Evolutionary conservation across 2,797 vertebrate genomes (phyloP), one percentile per base, ranked within the genome.

Genomic region (Scomberomorus guttatus): DNA sequence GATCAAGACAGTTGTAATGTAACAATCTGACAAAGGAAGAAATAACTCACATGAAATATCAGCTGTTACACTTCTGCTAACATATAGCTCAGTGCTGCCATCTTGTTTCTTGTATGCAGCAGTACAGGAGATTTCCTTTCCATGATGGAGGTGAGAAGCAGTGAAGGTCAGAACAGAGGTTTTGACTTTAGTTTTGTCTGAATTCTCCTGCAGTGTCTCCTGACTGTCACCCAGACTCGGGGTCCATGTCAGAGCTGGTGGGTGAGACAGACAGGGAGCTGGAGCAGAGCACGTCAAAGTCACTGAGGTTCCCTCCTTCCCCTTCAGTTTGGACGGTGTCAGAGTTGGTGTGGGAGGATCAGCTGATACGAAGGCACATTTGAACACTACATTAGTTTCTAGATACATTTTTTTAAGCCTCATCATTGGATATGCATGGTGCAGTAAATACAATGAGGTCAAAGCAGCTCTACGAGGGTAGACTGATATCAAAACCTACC

Each of bases 161-260:
- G 32, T 90, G 87, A 92, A 90, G 68, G 0, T 86, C 63, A 92
- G 15, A 27, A 66, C 65, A 59, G 91, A 93, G 54, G 17, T 76
- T 70, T 11, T n/a, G 44, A 72, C 55, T 73, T 77, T 72, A 46
- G 82, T 90, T 80, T 75, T 57, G 84, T 87, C 54, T 39, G 8
- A 4, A 34, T 81, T 80, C 20, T 88, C 70, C 60, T 34, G 1
- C 34, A 34, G 34, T 9, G 34, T 34, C 34, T 34, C 34, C 34
- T 9, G 7, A 34, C 34, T 34, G 34, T 34, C 7, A 34, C 34
- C 34, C 7, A 34, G 8, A 6, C 8, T 9, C 1, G 34, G 34
- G 34, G 34, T 34, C 34, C 34, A 34, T 9, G 34, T 34, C 34
- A 34, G 34, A 34, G 7, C 9, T 10, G 34, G 34, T 9, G 7